A percentile compares a stretch with the other conserved stretches of the same genome.
Evolutionary conservation across 2,113 vertebrate species (phyloP).

Genomic region (Eubucco bourcierii): DNA sequence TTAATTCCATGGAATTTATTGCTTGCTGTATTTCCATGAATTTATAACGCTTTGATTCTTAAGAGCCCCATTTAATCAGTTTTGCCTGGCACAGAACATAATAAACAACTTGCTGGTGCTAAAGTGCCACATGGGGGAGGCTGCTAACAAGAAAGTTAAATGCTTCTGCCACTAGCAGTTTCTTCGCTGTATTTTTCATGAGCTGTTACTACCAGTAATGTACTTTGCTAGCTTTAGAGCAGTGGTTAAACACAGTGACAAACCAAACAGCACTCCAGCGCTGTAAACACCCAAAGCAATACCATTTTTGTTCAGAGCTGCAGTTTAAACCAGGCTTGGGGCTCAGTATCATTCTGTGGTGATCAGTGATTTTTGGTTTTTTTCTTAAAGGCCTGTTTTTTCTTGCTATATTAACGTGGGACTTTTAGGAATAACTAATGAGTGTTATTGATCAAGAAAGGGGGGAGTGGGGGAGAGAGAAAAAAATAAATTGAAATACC

Average conservation of each 20-base stretch:
- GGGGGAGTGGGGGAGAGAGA: neutral
- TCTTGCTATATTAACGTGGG: slow-evolving; percentile 21
- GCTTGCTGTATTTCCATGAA: slow-evolving; percentile 99
- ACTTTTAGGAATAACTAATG: slow-evolving; percentile 38
- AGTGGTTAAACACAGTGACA: slow-evolving; percentile 83
- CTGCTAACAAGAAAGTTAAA: slow-evolving; percentile 96
- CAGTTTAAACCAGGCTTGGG: slow-evolving; percentile 16
- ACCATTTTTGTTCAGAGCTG: slow-evolving; percentile 52
- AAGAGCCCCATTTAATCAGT: slow-evolving; percentile 98
- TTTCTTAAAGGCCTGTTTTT: neutral
- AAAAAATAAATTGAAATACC: slow-evolving; percentile 29
- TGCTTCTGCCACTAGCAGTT: slow-evolving; percentile 92
- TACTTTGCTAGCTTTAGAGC: slow-evolving; percentile 83
- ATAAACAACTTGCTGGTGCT: slow-evolving; percentile 97
- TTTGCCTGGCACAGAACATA: slow-evolving; percentile 95
- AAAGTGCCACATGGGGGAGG: slow-evolving; percentile 96
- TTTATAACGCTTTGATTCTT: slow-evolving; percentile 99
- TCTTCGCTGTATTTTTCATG: slow-evolving; percentile 93
- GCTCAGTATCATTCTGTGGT: neutral
- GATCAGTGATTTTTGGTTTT: neutral
- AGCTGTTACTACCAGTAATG: slow-evolving; percentile 88
- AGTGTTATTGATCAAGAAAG: slow-evolving; percentile 24
- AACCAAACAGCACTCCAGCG: slow-evolving; percentile 76
- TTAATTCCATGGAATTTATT: slow-evolving; percentile 99
- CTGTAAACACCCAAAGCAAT: slow-evolving; percentile 59